Evolutionary conservation across 2,888 invertebrate genomes (phyloP).

Genomic region (Acronicta aceris): DNA sequence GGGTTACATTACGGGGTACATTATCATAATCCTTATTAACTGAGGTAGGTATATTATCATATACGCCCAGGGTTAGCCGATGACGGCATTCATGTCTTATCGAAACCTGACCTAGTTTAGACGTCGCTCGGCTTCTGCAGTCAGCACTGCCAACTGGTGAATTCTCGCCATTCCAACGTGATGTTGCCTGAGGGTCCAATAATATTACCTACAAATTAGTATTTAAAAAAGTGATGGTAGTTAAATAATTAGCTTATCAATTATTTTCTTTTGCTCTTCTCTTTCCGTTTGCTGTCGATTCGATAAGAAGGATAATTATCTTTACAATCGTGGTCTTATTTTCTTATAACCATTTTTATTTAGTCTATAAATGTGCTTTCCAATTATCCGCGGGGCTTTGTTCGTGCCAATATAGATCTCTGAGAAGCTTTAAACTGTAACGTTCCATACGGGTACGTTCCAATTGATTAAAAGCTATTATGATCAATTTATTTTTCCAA

Average conservation of each 20-base stretch:
- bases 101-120: slow-evolving; percentile 3
- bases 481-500: background rate
- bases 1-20: background rate
- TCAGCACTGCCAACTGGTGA: slow-evolving; percentile 1
- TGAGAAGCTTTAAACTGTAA: background rate
- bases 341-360: no score
- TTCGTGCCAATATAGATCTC: no score
- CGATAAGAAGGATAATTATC: background rate
- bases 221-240: no score
- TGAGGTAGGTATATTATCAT: background rate
- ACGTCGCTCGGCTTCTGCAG: background rate
- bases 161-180: slow-evolving; percentile 1
- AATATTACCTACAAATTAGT: background rate
- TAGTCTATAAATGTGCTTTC: no score
- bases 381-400: no score
- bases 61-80: background rate
- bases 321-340: no score
- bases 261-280: no score
- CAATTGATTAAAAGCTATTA: background rate
- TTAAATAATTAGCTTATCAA: no score
- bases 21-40: background rate
- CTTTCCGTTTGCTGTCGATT: no score
- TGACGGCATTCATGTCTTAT: slow-evolving; percentile 2
- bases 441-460: background rate
- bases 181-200: background rate